Conservation (phyloP, 2,888 invertebrate genomes). For the Girardia tigrina region DNA sequence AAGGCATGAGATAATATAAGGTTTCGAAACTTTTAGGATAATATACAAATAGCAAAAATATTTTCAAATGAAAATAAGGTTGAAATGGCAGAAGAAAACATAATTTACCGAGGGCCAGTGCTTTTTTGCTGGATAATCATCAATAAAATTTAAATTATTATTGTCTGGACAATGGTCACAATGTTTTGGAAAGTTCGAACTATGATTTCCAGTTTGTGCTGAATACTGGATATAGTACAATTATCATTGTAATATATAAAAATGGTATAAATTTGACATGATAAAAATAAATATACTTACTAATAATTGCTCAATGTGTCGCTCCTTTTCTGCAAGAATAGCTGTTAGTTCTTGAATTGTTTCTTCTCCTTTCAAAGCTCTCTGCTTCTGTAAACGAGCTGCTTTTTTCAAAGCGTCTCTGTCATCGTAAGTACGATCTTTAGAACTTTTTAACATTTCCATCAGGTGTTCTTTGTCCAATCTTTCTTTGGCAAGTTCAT, state of each 20-base stretch:
- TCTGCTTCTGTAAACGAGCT: conserved; percentile 38
- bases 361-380: conserved; percentile 26
- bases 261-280: neutral
- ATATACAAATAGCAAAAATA: too few species aligned
- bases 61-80: too few species aligned
- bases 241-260: too few species aligned
- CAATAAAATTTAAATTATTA: neutral
- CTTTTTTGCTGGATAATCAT: neutral
- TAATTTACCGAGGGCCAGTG: neutral
- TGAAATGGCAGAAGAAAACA: neutral
- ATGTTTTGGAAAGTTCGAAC: neutral
- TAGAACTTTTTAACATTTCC: conserved; percentile 43
- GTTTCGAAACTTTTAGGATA: too few species aligned
- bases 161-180: conserved; percentile 11
- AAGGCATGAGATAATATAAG: too few species aligned
- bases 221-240: too few species aligned
- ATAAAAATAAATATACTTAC: conserved; percentile 3
- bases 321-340: conserved; percentile 17
- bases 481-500: conserved; percentile 28
- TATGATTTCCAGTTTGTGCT: neutral
- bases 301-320: neutral
- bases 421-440: conserved; percentile 44
- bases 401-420: conserved; percentile 50
- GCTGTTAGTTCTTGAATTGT: neutral
- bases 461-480: conserved; percentile 47